Conservation (phyloP, 2,797 vertebrate species). For the Takifugu rubripes region DNA sequence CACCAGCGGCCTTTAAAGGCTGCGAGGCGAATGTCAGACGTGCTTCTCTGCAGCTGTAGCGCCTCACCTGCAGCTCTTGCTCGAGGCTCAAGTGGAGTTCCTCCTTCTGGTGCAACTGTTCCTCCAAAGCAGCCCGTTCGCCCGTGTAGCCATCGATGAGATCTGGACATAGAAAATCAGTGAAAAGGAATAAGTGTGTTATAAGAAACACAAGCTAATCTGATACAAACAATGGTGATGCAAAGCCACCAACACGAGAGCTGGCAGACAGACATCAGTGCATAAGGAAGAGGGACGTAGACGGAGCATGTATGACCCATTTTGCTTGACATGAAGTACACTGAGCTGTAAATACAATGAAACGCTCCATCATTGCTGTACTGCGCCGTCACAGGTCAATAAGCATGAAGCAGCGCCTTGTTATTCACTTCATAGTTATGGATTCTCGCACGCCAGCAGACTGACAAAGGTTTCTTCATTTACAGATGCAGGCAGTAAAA, state of each 20-base stretch:
- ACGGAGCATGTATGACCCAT: constrained; percentile 58
- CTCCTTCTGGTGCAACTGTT: constrained; percentile 85
- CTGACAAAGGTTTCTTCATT: constrained; percentile 1
- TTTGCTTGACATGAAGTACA: constrained; percentile 49
- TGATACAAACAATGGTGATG: constrained; percentile 2
- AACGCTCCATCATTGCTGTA: constrained; percentile 45
- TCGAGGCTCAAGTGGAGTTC: constrained; percentile 85
- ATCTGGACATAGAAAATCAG: constrained; percentile 64
- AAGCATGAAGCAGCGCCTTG: constrained; percentile 44
- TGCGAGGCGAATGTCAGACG: background rate
- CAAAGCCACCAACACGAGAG: constrained; percentile 24
- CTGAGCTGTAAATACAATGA: constrained; percentile 51
- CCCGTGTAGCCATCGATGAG: constrained; percentile 92
- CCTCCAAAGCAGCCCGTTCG: constrained; percentile 86
- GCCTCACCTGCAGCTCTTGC: constrained; percentile 83
- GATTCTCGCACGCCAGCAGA: background rate
- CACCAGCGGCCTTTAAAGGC: background rate
- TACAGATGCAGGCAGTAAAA: background rate
- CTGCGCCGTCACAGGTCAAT: constrained; percentile 61
- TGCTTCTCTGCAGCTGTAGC: constrained; percentile 19
- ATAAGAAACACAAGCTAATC: background rate
- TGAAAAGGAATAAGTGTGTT: no score
- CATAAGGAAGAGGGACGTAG: constrained; percentile 14
- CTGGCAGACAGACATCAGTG: constrained; percentile 10
- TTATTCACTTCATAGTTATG: constrained; percentile 25